These are phyloP conservation scores for Globia sparganii DNA, from an alignment of 2,888 invertebrate species.

Conservation along the genomic window DNA sequence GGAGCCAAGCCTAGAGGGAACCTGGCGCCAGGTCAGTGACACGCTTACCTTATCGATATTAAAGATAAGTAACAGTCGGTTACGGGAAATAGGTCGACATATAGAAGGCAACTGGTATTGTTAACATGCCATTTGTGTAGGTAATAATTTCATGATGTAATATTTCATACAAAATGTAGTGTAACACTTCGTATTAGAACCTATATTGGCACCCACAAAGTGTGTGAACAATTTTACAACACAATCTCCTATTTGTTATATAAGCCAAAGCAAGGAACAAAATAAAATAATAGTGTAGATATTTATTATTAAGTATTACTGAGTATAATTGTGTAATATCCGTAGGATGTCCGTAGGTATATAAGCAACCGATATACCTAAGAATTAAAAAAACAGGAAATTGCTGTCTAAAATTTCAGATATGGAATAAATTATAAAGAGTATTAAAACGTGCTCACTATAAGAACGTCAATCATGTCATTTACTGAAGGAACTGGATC, in stretches of 20 bases:
- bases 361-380: constrained; percentile 6
- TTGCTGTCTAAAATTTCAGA: constrained; percentile 21
- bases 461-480: neutral
- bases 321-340: constrained; percentile 21
- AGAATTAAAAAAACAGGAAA: constrained; percentile 39
- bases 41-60: constrained; percentile 57
- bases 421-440: constrained; percentile 6
- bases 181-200: neutral
- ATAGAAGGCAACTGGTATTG: constrained; percentile 24
- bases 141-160: constrained; percentile 18
- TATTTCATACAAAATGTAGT: constrained; percentile 10
- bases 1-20: constrained; percentile 99
- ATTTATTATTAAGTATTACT: constrained; percentile 32
- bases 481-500: neutral
- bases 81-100: constrained; percentile 53
- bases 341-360: constrained; percentile 9
- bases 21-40: constrained; percentile 93
- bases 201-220: constrained; percentile 17
- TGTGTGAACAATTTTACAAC: constrained; percentile 16
- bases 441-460: neutral
- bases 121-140: constrained; percentile 12
- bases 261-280: constrained; percentile 10
- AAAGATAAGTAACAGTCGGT: constrained; percentile 50
- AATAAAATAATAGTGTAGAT: constrained; percentile 13
- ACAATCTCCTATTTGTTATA: constrained; percentile 1